Evolutionary conservation across 2,888 invertebrate species (phyloP).

Genomic region (Mactromeris polynyma): DNA sequence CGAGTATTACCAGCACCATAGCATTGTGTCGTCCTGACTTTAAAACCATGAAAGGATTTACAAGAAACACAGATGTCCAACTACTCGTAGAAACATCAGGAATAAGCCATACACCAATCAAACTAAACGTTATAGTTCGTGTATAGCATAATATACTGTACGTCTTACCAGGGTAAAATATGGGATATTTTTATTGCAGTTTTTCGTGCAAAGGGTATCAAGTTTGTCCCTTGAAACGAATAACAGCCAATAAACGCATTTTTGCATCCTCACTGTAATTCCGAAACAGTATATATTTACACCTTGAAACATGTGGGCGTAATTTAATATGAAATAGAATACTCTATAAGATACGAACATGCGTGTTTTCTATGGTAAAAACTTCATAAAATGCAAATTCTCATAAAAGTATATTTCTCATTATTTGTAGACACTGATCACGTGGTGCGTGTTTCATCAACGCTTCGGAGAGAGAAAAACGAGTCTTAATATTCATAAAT

Average conservation of each 20-base stretch:
- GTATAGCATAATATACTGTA: no score
- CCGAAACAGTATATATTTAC: background rate
- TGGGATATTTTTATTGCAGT: background rate
- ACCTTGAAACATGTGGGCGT: slow-evolving; percentile 3
- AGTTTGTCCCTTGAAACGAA: background rate
- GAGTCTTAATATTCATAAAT: no score
- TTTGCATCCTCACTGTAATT: slow-evolving; percentile 1
- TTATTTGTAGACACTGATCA: background rate
- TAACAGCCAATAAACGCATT: background rate
- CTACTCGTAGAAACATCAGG: no score
- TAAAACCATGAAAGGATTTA: no score
- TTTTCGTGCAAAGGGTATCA: background rate
- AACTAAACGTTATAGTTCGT: no score
- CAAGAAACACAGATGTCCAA: no score
- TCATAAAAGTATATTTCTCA: slow-evolving; percentile 6
- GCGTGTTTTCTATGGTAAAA: background rate
- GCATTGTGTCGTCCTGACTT: no score
- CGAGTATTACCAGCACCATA: no score
- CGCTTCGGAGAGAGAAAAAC: background rate
- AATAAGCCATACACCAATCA: no score
- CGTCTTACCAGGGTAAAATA: background rate
- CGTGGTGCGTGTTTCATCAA: background rate
- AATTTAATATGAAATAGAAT: background rate
- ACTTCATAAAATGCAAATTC: slow-evolving; percentile 15
- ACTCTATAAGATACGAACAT: background rate